Conservation (phyloP, 2,113 vertebrate genomes). For the Lagopus leucura region DNA sequence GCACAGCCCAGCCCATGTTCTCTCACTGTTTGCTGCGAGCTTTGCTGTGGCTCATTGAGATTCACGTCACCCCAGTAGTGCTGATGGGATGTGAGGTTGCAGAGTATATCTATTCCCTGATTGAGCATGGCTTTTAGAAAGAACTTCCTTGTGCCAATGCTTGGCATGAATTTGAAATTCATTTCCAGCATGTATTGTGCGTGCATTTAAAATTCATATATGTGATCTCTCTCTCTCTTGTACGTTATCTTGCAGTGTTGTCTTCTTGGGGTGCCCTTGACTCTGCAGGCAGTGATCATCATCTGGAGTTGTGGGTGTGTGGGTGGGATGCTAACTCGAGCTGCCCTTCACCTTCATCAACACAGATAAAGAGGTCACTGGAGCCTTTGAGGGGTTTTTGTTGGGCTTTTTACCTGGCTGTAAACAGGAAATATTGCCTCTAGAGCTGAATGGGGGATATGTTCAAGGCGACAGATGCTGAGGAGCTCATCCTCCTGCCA, state of each 20-base stretch:
- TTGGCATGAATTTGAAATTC: conserved; percentile 35
- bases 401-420: neutral
- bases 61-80: rapidly evolving
- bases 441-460: neutral
- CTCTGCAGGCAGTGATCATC: neutral
- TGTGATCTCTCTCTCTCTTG: neutral
- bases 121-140: neutral
- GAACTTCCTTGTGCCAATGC: neutral
- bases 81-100: neutral
- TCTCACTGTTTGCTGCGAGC: neutral
- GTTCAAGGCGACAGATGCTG: neutral
- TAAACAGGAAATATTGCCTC: neutral
- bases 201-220: neutral
- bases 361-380: neutral
- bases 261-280: neutral
- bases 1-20: rapidly evolving
- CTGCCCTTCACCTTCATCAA: neutral
- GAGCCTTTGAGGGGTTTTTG: neutral
- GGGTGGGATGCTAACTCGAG: neutral
- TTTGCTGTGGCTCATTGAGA: neutral
- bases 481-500: neutral
- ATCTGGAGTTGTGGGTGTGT: neutral
- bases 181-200: neutral
- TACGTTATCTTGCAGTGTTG: neutral
- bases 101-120: neutral